Evolutionary conservation across 2,888 invertebrate genomes (phyloP).

Genomic region (Amphipyra tragopoginis): DNA sequence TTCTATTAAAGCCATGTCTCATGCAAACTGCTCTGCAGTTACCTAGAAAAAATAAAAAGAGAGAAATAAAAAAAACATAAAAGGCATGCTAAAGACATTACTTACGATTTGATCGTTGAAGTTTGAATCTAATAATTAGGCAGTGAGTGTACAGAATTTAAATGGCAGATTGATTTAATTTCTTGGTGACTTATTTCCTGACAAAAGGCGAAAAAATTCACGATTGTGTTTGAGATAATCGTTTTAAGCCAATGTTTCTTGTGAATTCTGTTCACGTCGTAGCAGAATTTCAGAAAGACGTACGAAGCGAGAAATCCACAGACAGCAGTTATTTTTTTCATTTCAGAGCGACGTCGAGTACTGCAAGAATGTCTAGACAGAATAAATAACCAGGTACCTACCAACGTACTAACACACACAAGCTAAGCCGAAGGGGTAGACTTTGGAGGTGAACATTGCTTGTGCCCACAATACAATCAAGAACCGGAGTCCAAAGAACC

Average conservation of each 20-base stretch:
- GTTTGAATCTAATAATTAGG: slow-evolving; percentile 30
- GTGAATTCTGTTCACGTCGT: slow-evolving; percentile 36
- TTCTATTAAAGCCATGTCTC: slow-evolving; percentile 83
- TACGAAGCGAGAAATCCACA: slow-evolving; percentile 40
- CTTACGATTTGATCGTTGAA: slow-evolving; percentile 45
- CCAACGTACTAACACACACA: slow-evolving; percentile 75
- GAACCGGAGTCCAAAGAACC: slow-evolving; percentile 80
- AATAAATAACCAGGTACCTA: slow-evolving; percentile 66
- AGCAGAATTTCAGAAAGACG: slow-evolving; percentile 42
- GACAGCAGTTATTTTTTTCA: slow-evolving; percentile 36
- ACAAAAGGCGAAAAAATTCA: slow-evolving; percentile 14
- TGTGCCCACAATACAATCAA: slow-evolving; percentile 79
- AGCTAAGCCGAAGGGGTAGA: slow-evolving; percentile 81
- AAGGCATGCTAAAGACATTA: slow-evolving; percentile 69
- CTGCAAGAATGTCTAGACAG: slow-evolving; percentile 67
- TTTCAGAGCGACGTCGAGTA: slow-evolving; percentile 66
- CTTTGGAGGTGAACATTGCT: slow-evolving; percentile 76
- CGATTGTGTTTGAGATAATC: slow-evolving; percentile 2
- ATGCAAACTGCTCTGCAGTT: slow-evolving; percentile 81
- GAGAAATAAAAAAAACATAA: slow-evolving; percentile 57
- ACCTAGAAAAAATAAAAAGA: slow-evolving; percentile 80
- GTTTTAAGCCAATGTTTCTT: slow-evolving; percentile 32
- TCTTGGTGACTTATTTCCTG: slow-evolving; percentile 20
- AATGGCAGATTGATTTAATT: slow-evolving; percentile 33
- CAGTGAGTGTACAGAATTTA: slow-evolving; percentile 47